Base-by-base conservation (phyloP, 1,140 invertebrate species). In the Holotrichia oblita region DNA sequence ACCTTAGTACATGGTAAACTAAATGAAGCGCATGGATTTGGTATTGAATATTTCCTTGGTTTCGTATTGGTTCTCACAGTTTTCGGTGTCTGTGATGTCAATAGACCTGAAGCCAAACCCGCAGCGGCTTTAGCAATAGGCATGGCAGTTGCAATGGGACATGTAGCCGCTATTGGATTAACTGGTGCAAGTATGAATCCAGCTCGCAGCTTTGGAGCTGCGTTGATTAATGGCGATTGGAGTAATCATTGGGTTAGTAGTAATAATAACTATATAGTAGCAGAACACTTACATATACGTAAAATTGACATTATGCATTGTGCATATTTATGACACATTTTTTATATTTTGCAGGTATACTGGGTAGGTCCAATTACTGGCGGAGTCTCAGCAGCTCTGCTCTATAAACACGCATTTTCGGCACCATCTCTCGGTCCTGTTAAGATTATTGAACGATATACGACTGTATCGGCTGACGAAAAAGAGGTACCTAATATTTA, bases 181-280 rank as follows among this genome's bases (percentile, higher is more conserved):
- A 97, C 96, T 3, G 95, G 95, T 61, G 91, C 95, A 20, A 93
- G 94, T 80, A 97, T 98, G 95, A 98, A 98, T 88, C 95, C 95
- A 0, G 96, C 96, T 0, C 89, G 96, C 78, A 93, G 93, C 34
- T 92, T 97, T 84, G 96, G 96, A 75, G 95, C 95, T 7, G 94
- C 95, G 2, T 91, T 96, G 10, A 92, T 97, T 48, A 91, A 91
- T 76, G 90, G 91, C 24, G 87, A 87, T 22, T 98, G 94, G 92
- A 86, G 88, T 0, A 86, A 94, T 80, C 95, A 97, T 83, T 98
- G 96, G 96, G 92, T 95, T 89, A 91, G 14, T 76, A 76, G 3
- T 24, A 69, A 20, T 48, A 17, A 14, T 48, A 2, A 48, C n/a
- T 48, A 17, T 48, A 17, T 48, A 8, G 7, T 48, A 17, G 10